phyloP scores from a whole-genome alignment of 2,113 vertebrate genomes.

The Centropus bengalensis region DNA sequence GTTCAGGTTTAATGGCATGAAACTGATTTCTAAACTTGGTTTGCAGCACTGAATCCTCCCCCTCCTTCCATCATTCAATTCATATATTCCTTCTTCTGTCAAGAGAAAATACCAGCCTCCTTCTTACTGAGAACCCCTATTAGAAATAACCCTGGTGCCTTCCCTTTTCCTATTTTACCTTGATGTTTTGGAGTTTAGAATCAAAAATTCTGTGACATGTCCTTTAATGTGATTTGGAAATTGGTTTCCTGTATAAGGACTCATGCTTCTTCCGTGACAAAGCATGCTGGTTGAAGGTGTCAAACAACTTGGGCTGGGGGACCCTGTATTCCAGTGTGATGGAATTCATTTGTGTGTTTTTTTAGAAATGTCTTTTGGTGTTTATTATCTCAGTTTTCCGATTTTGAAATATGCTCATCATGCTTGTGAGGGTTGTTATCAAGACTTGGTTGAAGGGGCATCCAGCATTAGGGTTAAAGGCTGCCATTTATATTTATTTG shows the following conservation, averaged over 20 bases:
- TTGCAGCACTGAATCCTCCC: neutral
- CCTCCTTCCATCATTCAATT: neutral
- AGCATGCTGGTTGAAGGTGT: neutral
- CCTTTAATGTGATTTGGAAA: neutral
- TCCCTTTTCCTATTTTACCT: neutral
- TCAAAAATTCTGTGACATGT: neutral
- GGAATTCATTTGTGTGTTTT: neutral
- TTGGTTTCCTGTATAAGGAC: neutral
- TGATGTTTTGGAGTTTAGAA: neutral
- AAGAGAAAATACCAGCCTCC: neutral
- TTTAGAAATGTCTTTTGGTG: neutral
- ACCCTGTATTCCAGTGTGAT: neutral
- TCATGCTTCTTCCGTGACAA: neutral
- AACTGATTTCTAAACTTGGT: neutral
- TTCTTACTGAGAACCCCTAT: neutral
- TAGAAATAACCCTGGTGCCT: neutral
- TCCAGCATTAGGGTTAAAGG: neutral
- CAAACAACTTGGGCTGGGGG: neutral
- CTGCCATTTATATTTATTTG: neutral
- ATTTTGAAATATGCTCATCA: neutral
- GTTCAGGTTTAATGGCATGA: neutral
- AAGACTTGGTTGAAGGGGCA: neutral
- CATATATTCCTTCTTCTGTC: neutral
- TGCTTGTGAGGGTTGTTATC: neutral
- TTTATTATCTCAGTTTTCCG: neutral